These are phyloP conservation scores for Mus caroli DNA, from an alignment of 2,797 vertebrate species.

Conservation along the genomic window DNA sequence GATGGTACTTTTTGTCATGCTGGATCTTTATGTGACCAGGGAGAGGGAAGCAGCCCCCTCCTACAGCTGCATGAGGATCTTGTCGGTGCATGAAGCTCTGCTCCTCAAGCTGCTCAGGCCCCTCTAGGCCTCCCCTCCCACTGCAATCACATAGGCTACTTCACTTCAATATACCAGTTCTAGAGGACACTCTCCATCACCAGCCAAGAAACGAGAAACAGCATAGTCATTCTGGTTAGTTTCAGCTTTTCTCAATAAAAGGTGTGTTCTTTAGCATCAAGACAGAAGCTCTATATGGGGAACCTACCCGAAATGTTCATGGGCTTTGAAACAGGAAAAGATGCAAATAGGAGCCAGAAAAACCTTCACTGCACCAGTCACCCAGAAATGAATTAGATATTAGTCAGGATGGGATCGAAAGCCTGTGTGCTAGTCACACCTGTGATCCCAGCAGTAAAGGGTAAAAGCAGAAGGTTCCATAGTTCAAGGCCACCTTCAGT, in stretches of 20 bases:
- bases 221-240: constrained; percentile 37
- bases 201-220: constrained; percentile 40
- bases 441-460: not conserved
- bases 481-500: not conserved
- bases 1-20: not conserved
- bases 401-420: constrained; percentile 38
- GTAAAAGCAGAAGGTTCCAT: not conserved
- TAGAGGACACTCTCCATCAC: not conserved
- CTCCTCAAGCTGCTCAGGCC: not conserved
- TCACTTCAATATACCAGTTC: not conserved
- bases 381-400: constrained; percentile 20
- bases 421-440: not conserved
- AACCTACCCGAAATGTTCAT: not conserved
- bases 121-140: not conserved
- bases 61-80: not conserved
- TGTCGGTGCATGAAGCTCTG: not conserved
- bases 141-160: not conserved
- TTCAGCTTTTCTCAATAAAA: not conserved
- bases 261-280: constrained; percentile 27
- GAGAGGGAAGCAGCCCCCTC: not conserved
- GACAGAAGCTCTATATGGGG: not conserved
- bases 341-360: constrained; percentile 28
- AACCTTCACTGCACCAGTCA: not conserved
- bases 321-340: constrained; percentile 53
- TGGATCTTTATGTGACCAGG: not conserved